A percentile compares a stretch with the other conserved stretches of the same genome.
phyloP scores from a whole-genome alignment of 2,888 invertebrate species.

The Polyommatus iphigenia region DNA sequence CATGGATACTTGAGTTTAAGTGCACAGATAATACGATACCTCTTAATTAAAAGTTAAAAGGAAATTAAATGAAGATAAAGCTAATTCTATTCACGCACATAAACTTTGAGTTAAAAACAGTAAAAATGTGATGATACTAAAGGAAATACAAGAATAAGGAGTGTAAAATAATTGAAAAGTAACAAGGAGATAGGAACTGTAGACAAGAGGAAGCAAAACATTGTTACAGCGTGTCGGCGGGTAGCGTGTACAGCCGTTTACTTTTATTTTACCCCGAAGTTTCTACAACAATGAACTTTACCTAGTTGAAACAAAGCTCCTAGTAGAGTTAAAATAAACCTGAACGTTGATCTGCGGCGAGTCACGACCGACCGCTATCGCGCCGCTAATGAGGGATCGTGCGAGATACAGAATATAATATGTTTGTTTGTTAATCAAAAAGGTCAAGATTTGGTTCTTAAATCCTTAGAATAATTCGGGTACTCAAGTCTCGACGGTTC shows the following conservation, averaged over 20 bases:
- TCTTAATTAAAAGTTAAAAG: constrained; percentile 18
- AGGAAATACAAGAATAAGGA: neutral
- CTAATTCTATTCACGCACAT: neutral
- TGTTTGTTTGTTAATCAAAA: constrained; percentile 14
- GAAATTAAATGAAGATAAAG: neutral
- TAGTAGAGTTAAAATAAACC: neutral
- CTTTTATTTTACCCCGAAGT: neutral
- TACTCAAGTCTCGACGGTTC: neutral
- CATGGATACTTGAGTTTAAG: constrained; percentile 9
- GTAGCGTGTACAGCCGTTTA: constrained; percentile 26
- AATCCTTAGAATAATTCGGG: neutral
- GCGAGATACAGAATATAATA: constrained; percentile 38
- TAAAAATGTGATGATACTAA: neutral
- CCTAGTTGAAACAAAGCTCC: neutral
- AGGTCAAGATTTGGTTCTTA: constrained; percentile 10
- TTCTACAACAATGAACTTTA: neutral
- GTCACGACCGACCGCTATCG: constrained; percentile 59
- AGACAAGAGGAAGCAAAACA: constrained; percentile 36
- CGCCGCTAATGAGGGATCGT: constrained; percentile 70
- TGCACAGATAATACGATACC: constrained; percentile 13
- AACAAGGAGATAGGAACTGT: constrained; percentile 27
- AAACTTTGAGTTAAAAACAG: neutral
- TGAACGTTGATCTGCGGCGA: constrained; percentile 35
- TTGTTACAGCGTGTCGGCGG: constrained; percentile 37
- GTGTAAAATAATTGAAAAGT: constrained; percentile 16